Conservation (phyloP, 1,140 invertebrate species). For the Oncopodura yosiiana region DNA sequence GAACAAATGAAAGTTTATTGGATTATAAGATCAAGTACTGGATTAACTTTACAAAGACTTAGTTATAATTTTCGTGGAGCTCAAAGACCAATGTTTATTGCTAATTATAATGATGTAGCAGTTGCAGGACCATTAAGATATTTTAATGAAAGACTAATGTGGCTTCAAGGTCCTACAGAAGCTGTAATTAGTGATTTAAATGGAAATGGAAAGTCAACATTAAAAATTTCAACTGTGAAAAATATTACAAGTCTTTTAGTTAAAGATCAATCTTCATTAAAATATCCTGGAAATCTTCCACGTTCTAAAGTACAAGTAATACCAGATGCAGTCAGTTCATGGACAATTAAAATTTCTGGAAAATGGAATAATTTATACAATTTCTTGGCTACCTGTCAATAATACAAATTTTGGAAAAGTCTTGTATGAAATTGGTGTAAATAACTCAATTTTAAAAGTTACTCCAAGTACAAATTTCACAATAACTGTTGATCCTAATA, state of each 20-base stretch:
- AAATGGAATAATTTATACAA: constrained; percentile 62
- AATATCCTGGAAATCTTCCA: constrained; percentile 43
- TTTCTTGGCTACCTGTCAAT: constrained; percentile 62
- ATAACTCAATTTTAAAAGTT: constrained; percentile 38
- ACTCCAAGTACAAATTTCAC: constrained; percentile 4
- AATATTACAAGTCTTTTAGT: constrained; percentile 61
- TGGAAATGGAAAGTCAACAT: constrained; percentile 61
- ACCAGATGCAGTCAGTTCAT: constrained; percentile 53
- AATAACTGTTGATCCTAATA: neutral
- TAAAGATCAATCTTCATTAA: constrained; percentile 57
- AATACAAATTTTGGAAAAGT: constrained; percentile 69
- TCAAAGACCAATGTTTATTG: constrained; percentile 16
- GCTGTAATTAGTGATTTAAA: constrained; percentile 66
- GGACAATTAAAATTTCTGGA: constrained; percentile 56
- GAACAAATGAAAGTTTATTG: constrained; percentile 63
- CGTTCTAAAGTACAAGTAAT: constrained; percentile 47
- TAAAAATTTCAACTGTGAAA: constrained; percentile 51
- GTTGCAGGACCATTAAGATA: constrained; percentile 54
- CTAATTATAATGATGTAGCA: constrained; percentile 15
- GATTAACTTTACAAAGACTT: constrained; percentile 57
- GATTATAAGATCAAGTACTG: constrained; percentile 63
- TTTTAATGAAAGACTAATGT: constrained; percentile 65
- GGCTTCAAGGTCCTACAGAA: constrained; percentile 64
- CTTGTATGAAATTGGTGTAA: constrained; percentile 70
- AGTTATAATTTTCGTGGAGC: constrained; percentile 36